Evolutionary conservation across 2,888 invertebrate species (phyloP), one percentile per base, ranked within the genome.

Genomic region (Orthonychiurus folsomi): DNA sequence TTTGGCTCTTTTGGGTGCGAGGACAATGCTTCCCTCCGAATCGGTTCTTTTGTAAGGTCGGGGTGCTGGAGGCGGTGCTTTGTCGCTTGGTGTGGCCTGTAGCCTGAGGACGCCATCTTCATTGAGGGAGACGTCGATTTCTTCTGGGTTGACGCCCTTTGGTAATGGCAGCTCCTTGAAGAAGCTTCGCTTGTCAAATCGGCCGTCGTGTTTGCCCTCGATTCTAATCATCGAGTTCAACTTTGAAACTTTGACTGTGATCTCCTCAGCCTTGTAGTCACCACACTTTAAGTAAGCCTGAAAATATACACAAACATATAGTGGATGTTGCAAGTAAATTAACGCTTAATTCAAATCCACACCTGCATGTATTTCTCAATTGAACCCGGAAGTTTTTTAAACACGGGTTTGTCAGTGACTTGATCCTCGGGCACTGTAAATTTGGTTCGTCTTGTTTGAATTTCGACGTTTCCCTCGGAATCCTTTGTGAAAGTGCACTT

Each of bases 151-250:
- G 3, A 56, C 28, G 2, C 28, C 56, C 12, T 56, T 27, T 27
- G 56, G 56, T 2, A 56, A 5, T 25, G 27, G 12, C 2, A 56
- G 5, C 28, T 56, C 56, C 20, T 56, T 56, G 56, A 56, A 56
- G 56, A 56, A 56, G 20, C 27, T 26, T 28, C 37, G 12, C 5
- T 18, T 25, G 12, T 26, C 25, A 9, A 20, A 56, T 27, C 28
- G 26, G 2, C 20, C 28, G n/a, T 3, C 28, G 25, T 56, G 56
- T 18, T 26, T 56, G 15, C 56, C 56, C n/a, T 27, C 56, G 18
- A 56, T 21, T 9, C 56, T 3, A 21, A 56, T 56, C 27, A 28
- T n/a, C 12, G 28, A 26, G 15, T 37, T 37, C 37, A 5, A 9
- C n/a, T 21, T 12, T 2, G 26, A 28, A 2, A 56, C 28, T 28